Percentiles rank a stretch among this genome's conserved stretches.
phyloP scores from a whole-genome alignment of 64 coral and sea anemone species.

The Pocillopora verrucosa region DNA sequence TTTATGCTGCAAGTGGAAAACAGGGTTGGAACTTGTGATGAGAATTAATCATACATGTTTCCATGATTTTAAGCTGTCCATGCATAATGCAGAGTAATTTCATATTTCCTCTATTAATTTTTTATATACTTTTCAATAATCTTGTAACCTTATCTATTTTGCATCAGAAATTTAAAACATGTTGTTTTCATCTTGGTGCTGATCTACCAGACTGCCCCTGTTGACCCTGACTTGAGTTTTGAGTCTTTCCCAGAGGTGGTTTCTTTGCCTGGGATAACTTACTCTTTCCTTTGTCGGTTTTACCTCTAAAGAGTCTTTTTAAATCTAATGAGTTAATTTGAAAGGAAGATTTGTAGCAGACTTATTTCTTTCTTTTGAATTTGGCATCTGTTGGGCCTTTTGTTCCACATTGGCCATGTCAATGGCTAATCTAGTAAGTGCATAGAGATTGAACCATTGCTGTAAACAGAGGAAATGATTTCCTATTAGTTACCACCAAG shows the following conservation, averaged over 20 bases:
- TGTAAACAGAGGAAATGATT: neutral
- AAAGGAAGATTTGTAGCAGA: constrained; percentile 5
- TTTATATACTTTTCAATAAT: too few relatives aligned
- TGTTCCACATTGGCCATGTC: constrained; percentile 56
- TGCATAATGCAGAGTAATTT: too few relatives aligned
- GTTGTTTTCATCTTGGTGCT: neutral
- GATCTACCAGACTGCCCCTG: constrained; percentile 12
- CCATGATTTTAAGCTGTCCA: too few relatives aligned
- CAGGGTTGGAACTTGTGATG: too few relatives aligned
- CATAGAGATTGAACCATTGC: constrained; percentile 99
- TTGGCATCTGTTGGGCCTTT: neutral
- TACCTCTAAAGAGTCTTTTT: constrained; percentile 91
- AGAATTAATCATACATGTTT: too few relatives aligned
- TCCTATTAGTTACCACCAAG: neutral
- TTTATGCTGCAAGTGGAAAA: too few relatives aligned
- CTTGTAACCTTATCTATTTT: too few relatives aligned
- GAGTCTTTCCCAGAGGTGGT: constrained; percentile 40
- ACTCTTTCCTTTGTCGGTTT: constrained; percentile 65
- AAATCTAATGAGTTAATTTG: constrained; percentile 63
- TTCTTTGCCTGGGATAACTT: constrained; percentile 84
- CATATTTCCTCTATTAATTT: too few relatives aligned
- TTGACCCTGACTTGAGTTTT: constrained; percentile 26
- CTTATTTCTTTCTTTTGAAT: constrained; percentile 23
- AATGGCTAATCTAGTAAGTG: constrained; percentile 77
- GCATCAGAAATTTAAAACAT: too few relatives aligned